Base-by-base conservation (phyloP, 64 coral and sea anemone species). In the Montipora cactus region DNA sequence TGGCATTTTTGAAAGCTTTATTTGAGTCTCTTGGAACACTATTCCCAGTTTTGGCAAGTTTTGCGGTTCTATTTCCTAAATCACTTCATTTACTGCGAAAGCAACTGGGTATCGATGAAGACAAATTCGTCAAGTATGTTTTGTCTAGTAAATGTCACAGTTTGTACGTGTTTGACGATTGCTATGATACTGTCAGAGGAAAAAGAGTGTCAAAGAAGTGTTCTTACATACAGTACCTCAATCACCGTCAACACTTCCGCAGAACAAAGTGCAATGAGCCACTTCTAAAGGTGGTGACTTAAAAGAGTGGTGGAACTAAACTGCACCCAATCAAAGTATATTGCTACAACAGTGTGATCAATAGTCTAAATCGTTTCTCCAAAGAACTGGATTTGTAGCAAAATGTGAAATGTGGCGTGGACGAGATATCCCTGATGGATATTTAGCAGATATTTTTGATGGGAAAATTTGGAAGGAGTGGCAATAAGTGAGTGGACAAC, bases 81-180 rank as follows among this genome's bases (percentile, higher is more conserved):
- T 83, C 93, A 44, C 77, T 85, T 19, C 74, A 94, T 89, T 55
- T 64, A 28, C 84, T 84, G 52, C 50, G 77, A 90, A 95, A 81
- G 9, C 59, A 90, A 73, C 88, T 95, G 89, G 87, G 69, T 45
- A 74, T 90, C 58, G 53, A 89, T 49, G 81, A 89, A 81, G 90
- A 92, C 76, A n/a, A 83, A 61, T 92, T 92, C 10, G 52, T 55
- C 52, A 55, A 55, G 52, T 55, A 55, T 55, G 52, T 55, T 64
- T 10, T 89, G n/a, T 77, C 45, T 78, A 57, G 53, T 57, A 89
- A 75, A 19, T 89, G 87, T 45, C 49, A 89, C 75, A 89, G 87
- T 78, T 46, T 89, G 71, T 91, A 80, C 78, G 69, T 67, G 76
- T 91, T 91, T 81, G 89, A 91, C 15, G 89, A 81, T 78, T 91